A percentile compares a stretch with the other conserved stretches of the same genome.
phyloP scores from a whole-genome alignment of 1,140 invertebrate genomes.

The Drosophila obscura region DNA sequence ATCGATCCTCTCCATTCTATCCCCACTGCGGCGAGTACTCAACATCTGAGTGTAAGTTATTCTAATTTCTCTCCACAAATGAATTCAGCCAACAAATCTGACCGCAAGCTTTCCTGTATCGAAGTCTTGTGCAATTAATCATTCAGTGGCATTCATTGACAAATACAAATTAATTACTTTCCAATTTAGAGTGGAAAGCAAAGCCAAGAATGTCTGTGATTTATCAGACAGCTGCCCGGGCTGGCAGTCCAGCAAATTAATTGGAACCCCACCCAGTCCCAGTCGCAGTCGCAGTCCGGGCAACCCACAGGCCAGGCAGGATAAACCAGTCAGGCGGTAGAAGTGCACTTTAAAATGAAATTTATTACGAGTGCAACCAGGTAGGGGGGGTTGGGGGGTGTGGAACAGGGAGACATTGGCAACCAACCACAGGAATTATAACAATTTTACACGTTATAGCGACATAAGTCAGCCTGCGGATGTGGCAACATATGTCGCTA shows the following conservation, averaged over 20 bases:
- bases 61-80: background rate
- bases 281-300: background rate
- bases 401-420: slow-evolving; percentile 56
- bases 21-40: too few species aligned
- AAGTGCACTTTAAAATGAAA: slow-evolving; percentile 61
- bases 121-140: slow-evolving; percentile 27
- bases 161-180: slow-evolving; percentile 54
- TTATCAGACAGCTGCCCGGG: slow-evolving; percentile 52
- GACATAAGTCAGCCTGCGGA: slow-evolving; percentile 78
- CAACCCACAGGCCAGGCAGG: slow-evolving; percentile 3
- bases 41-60: too few species aligned
- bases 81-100: slow-evolving; percentile 13
- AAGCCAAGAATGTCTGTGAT: slow-evolving; percentile 20
- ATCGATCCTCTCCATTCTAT: too few species aligned
- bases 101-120: background rate
- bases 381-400: too few species aligned
- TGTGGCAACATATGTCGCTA: slow-evolving; percentile 77
- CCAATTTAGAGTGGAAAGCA: slow-evolving; percentile 26
- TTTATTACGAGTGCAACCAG: slow-evolving; percentile 31
- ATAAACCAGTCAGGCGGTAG: slow-evolving; percentile 6
- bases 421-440: slow-evolving; percentile 83
- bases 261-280: slow-evolving; percentile 43
- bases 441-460: slow-evolving; percentile 82
- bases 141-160: slow-evolving; percentile 32
- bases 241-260: slow-evolving; percentile 53